Percentiles rank a stretch among this genome's conserved stretches.
phyloP scores from a whole-genome alignment of 2,888 invertebrate genomes.

The Ennomos quercinarius region DNA sequence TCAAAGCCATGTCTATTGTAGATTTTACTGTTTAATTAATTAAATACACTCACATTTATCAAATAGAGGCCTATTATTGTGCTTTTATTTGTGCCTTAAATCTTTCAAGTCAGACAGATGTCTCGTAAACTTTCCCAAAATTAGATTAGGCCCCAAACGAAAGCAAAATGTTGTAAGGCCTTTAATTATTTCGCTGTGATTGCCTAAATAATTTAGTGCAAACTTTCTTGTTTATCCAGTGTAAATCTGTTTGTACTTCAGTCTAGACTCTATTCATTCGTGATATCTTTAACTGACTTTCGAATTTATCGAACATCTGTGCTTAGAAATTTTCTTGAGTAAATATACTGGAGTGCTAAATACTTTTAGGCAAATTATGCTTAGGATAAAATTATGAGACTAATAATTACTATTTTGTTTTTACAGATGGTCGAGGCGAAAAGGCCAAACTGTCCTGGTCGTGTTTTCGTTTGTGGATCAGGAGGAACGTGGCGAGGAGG shows the following conservation, averaged over 20 bases:
- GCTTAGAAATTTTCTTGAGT: constrained; percentile 17
- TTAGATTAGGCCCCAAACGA: constrained; percentile 26
- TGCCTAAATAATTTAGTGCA: constrained; percentile 37
- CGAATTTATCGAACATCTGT: constrained; percentile 34
- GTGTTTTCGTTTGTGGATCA: constrained; percentile 89
- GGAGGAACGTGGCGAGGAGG: constrained; percentile 86
- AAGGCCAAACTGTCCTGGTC: constrained; percentile 83
- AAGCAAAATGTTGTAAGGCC: constrained; percentile 23
- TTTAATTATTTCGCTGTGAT: constrained; percentile 38
- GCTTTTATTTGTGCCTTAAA: constrained; percentile 23
- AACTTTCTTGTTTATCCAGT: constrained; percentile 43
- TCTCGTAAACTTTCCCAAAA: constrained; percentile 27
- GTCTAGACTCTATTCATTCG: constrained; percentile 45
- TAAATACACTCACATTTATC: constrained; percentile 19
- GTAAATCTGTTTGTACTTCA: constrained; percentile 39
- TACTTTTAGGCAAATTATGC: constrained; percentile 11
- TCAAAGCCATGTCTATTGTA: no score
- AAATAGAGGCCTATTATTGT: constrained; percentile 27
- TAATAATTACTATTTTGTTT: constrained; percentile 36
- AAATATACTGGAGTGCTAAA: constrained; percentile 13
- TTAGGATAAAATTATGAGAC: constrained; percentile 18
- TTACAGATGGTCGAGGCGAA: constrained; percentile 91
- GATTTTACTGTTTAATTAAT: background rate
- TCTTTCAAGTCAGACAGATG: constrained; percentile 24
- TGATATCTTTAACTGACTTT: constrained; percentile 49